Conservation (phyloP, 2,888 invertebrate genomes). For the Mesopsocus fuscifrons region DNA sequence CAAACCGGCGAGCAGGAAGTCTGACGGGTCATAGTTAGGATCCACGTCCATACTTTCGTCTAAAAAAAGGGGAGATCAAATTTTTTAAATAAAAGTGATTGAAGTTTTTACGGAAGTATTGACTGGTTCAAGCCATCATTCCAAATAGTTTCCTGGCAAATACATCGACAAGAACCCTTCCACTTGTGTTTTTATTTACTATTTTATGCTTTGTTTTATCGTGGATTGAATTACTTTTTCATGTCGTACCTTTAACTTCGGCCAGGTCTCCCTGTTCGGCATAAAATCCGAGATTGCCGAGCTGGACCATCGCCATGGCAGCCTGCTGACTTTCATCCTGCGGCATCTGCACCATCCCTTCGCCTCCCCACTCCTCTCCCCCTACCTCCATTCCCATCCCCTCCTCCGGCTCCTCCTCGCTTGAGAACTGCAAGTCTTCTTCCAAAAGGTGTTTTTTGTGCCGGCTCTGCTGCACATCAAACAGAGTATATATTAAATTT, state of each 20-base stretch:
- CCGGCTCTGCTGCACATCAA: constrained; percentile 6
- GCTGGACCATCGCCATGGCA: constrained; percentile 25
- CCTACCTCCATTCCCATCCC: constrained; percentile 22
- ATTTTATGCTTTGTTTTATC: too few relatives aligned
- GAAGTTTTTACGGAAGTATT: too few relatives aligned
- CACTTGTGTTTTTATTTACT: too few relatives aligned
- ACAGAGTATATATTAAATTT: constrained; percentile 13
- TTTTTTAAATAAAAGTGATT: constrained; percentile 20
- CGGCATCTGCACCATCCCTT: constrained; percentile 19
- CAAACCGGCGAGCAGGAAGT: constrained; percentile 46
- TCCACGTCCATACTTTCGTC: constrained; percentile 59
- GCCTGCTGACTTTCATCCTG: constrained; percentile 35
- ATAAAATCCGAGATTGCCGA: constrained; percentile 43
- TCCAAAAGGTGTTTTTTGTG: neutral
- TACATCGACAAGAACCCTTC: too few relatives aligned
- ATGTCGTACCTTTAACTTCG: constrained; percentile 16
- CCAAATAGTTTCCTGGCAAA: too few relatives aligned
- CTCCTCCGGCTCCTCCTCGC: constrained; percentile 39
- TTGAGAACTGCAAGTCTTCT: constrained; percentile 45
- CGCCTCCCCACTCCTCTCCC: constrained; percentile 17
- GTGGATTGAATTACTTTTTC: too few relatives aligned
- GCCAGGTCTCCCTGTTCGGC: constrained; percentile 26
- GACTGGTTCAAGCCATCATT: too few relatives aligned
- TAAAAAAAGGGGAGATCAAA: constrained; percentile 20
- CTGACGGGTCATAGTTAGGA: constrained; percentile 71